Evolutionary conservation across 1,140 invertebrate genomes (phyloP).

Genomic region (Leptinotarsa lineolata): DNA sequence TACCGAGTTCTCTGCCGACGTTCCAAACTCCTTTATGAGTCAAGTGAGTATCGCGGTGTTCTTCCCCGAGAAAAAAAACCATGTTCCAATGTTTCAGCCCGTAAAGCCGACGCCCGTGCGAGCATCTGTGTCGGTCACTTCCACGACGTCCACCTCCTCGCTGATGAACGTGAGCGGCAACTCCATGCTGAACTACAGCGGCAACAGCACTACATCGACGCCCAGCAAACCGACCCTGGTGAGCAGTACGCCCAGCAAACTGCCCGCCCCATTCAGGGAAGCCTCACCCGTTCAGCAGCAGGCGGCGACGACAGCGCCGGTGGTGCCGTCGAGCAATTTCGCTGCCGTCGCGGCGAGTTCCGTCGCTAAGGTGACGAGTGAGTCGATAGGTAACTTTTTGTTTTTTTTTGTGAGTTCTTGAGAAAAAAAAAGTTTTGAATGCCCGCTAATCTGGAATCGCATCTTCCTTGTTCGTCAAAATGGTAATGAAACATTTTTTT

Average conservation of each 20-base stretch:
- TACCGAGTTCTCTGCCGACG: background rate
- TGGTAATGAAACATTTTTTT: background rate
- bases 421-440: too few relatives aligned
- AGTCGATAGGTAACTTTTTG: slow-evolving; percentile 25
- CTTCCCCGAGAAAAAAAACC: too few relatives aligned
- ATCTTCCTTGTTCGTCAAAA: too few relatives aligned
- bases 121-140: slow-evolving; percentile 47
- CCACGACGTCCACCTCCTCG: slow-evolving; percentile 35
- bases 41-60: background rate
- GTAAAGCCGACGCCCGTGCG: slow-evolving; percentile 76
- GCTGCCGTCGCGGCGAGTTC: slow-evolving; percentile 66
- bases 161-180: slow-evolving; percentile 59
- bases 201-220: slow-evolving; percentile 57
- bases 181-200: slow-evolving; percentile 60
- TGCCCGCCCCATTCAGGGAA: slow-evolving; percentile 28
- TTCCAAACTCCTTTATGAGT: background rate
- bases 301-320: slow-evolving; percentile 24
- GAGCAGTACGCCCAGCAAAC: slow-evolving; percentile 50
- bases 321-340: slow-evolving; percentile 60
- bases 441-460: too few relatives aligned
- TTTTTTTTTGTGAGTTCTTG: slow-evolving; percentile 2
- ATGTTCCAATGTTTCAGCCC: slow-evolving; percentile 55
- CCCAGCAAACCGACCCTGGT: slow-evolving; percentile 57
- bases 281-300: slow-evolving; percentile 44
- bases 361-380: slow-evolving; percentile 38